Conservation (phyloP, 2,113 vertebrate genomes). For the Oostethus manadensis region DNA sequence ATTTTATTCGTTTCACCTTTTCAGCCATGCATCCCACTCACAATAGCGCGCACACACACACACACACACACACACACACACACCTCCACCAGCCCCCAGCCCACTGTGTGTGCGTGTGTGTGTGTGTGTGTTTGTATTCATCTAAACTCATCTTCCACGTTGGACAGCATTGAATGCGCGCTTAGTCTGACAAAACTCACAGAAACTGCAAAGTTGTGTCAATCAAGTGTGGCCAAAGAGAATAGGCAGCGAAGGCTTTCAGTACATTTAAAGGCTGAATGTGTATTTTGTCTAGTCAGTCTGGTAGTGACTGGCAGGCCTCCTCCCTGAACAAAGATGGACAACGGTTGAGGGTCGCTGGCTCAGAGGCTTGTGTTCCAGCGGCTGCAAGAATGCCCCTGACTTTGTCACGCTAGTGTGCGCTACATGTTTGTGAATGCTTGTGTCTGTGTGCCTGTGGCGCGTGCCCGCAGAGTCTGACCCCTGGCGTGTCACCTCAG, state of each 20-base stretch:
- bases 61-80: constrained; percentile 2
- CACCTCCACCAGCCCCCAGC: neutral
- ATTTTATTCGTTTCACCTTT: constrained; percentile 7
- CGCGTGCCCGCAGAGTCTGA: constrained; percentile 63
- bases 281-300: neutral
- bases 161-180: neutral
- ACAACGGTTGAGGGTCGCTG: constrained; percentile 40
- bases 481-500: constrained; percentile 70
- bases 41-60: constrained; percentile 36
- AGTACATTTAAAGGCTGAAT: no score
- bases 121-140: neutral
- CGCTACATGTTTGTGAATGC: constrained; percentile 16
- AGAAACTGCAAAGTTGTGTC: no score
- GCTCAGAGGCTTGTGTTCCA: constrained; percentile 40
- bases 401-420: constrained; percentile 19
- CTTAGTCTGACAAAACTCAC: constrained; percentile 8
- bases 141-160: neutral
- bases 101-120: constrained; percentile 1
- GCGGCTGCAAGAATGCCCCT: constrained; percentile 30
- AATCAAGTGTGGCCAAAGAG: no score
- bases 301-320: constrained; percentile 8
- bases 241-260: no score
- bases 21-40: constrained; percentile 20
- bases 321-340: constrained; percentile 35
- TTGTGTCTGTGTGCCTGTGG: constrained; percentile 48